Evolutionary conservation across 2,113 vertebrate genomes (phyloP).

Genomic region (Gallinago paraguaiae): DNA sequence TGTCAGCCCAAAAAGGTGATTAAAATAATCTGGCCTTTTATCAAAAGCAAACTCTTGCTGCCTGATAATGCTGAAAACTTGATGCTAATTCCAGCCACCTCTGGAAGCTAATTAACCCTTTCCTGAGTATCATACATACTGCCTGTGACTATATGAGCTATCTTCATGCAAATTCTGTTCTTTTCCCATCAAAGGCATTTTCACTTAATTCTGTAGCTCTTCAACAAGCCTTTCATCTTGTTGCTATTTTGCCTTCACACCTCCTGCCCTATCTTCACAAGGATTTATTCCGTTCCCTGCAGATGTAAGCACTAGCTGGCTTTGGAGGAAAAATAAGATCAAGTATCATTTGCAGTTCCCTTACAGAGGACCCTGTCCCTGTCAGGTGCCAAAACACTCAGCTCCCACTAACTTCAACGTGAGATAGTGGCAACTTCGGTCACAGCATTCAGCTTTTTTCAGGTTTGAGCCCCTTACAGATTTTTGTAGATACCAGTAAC

Average conservation of each 20-base stretch:
- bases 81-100: background rate
- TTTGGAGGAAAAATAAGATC: conserved; percentile 1
- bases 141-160: background rate
- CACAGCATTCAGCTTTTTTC: background rate
- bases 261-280: background rate
- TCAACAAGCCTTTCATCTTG: background rate
- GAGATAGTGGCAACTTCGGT: fast-evolving
- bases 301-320: background rate
- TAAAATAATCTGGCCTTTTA: conserved; percentile 17
- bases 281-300: background rate
- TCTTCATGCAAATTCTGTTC: background rate
- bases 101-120: conserved; percentile 30
- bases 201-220: background rate
- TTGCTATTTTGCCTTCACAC: background rate
- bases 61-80: background rate
- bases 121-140: background rate
- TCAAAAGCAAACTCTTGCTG: conserved; percentile 19
- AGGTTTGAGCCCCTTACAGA: background rate
- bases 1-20: background rate
- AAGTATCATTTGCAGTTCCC: background rate
- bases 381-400: background rate
- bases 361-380: background rate
- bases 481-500: background rate
- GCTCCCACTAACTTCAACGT: background rate
- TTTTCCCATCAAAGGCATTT: background rate